These are phyloP conservation scores for Gorsachius goisagi DNA, from an alignment of 2,113 vertebrate genomes.

Conservation along the genomic window DNA sequence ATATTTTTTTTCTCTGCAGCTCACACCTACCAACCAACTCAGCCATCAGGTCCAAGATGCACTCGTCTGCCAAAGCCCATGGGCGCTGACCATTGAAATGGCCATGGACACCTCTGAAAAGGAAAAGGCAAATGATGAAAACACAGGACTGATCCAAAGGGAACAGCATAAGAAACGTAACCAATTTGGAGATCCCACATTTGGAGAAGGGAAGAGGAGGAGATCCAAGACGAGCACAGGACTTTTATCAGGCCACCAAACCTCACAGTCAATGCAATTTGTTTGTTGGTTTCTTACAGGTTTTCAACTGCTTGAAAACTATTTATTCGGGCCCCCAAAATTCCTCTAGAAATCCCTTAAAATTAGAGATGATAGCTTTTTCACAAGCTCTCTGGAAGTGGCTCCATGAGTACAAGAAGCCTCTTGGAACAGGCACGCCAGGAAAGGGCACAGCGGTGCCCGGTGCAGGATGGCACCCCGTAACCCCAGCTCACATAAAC, in stretches of 20 bases:
- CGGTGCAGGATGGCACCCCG: too few species aligned
- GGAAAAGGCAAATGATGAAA: background rate
- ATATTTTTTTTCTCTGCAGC: background rate
- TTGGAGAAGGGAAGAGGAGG: background rate
- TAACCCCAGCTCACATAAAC: background rate
- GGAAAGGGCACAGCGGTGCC: background rate
- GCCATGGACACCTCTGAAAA: slow-evolving; percentile 85
- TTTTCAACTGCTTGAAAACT: background rate
- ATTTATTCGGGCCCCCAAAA: background rate
- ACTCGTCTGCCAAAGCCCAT: slow-evolving; percentile 88
- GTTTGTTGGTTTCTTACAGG: background rate
- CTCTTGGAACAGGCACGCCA: accelerated
- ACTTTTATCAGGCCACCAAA: background rate
- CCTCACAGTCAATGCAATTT: background rate
- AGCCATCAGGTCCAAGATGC: slow-evolving; percentile 82
- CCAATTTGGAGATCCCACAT: background rate
- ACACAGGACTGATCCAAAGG: background rate
- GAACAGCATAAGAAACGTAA: accelerated
- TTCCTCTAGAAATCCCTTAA: background rate
- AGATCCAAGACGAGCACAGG: background rate
- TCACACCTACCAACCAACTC: slow-evolving; percentile 85
- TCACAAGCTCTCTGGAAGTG: background rate
- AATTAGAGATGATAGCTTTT: background rate
- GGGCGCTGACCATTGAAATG: slow-evolving; percentile 83
- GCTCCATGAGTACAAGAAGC: background rate